Conservation (phyloP, 2,113 vertebrate species). For the Melanotaenia duboulayi region DNA sequence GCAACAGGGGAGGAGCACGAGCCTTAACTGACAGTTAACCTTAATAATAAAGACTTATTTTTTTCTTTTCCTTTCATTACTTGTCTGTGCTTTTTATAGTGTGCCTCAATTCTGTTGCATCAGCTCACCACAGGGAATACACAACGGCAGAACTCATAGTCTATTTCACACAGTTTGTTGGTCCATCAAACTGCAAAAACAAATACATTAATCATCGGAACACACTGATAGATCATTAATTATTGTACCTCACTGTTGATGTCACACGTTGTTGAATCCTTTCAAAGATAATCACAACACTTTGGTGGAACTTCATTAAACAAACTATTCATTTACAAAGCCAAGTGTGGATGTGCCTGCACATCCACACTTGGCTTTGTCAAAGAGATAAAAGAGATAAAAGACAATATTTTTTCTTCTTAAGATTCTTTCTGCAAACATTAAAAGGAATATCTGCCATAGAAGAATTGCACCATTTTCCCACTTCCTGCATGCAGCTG, state of each 20-base stretch:
- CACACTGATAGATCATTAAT: constrained; percentile 80
- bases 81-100: constrained; percentile 55
- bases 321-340: constrained; percentile 69
- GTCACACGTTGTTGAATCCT: constrained; percentile 77
- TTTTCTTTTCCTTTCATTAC: constrained; percentile 53
- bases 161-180: constrained; percentile 72
- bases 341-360: constrained; percentile 43
- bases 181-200: constrained; percentile 79
- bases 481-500: constrained; percentile 46
- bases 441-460: constrained; percentile 68
- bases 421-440: constrained; percentile 63
- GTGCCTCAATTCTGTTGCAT: constrained; percentile 36
- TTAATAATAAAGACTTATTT: constrained; percentile 64
- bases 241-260: constrained; percentile 77
- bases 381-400: constrained; percentile 55
- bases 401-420: constrained; percentile 66
- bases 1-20: constrained; percentile 35
- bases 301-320: constrained; percentile 77
- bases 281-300: constrained; percentile 71
- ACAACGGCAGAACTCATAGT: constrained; percentile 67
- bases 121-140: constrained; percentile 65
- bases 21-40: constrained; percentile 72
- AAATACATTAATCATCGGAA: constrained; percentile 81
- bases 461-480: constrained; percentile 54
- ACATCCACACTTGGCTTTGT: neutral